phyloP scores from a whole-genome alignment of 1,140 invertebrate genomes.

The Drosophila repleta region DNA sequence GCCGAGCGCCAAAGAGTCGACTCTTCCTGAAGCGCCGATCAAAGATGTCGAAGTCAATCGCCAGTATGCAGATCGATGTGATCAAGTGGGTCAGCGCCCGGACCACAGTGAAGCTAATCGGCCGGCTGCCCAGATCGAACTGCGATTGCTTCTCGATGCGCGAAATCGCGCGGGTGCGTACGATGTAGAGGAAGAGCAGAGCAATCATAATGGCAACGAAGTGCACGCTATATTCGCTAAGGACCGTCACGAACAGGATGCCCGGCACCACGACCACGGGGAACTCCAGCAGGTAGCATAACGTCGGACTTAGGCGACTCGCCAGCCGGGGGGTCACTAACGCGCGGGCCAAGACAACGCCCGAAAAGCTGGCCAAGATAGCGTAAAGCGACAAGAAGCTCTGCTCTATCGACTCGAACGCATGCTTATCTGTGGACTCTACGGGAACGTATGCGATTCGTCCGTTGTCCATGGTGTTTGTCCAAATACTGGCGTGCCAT shows the following conservation, averaged over 20 bases:
- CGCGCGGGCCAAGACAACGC: slow-evolving; percentile 51
- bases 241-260: slow-evolving; percentile 64
- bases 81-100: slow-evolving; percentile 90
- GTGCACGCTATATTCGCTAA: slow-evolving; percentile 27
- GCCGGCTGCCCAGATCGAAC: slow-evolving; percentile 60
- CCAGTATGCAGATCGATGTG: slow-evolving; percentile 94
- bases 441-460: background rate
- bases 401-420: slow-evolving; percentile 30
- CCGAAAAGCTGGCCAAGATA: slow-evolving; percentile 57
- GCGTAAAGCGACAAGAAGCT: slow-evolving; percentile 39
- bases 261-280: slow-evolving; percentile 53
- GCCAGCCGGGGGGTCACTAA: slow-evolving; percentile 26
- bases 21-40: slow-evolving; percentile 94
- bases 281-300: slow-evolving; percentile 51
- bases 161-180: slow-evolving; percentile 12
- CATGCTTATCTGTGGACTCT: slow-evolving; percentile 55
- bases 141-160: slow-evolving; percentile 27
- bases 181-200: slow-evolving; percentile 22
- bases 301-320: background rate
- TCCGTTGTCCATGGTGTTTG: slow-evolving; percentile 22
- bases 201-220: slow-evolving; percentile 36
- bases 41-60: slow-evolving; percentile 96
- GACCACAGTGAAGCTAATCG: slow-evolving; percentile 74
- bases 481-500: slow-evolving; percentile 24
- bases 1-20: slow-evolving; percentile 92